A percentile compares a stretch with the other conserved stretches of the same genome.
Conservation (phyloP, 1,140 invertebrate genomes). For the Zaprionus camerounensis region DNA sequence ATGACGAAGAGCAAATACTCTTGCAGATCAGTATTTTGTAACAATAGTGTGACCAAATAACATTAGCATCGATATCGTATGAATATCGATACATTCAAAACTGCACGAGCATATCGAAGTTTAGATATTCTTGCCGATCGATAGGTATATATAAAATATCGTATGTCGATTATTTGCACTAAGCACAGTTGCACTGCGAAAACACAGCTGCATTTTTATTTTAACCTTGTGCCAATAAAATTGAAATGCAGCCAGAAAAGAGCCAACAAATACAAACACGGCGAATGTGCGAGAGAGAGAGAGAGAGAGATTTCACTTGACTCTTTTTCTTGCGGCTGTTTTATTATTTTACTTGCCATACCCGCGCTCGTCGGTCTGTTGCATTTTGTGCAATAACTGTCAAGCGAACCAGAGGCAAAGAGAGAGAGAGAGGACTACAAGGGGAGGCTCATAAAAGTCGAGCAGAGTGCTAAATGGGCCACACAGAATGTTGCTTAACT, state of each 20-base stretch:
- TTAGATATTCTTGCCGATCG: background rate
- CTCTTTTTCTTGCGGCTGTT: slow-evolving; percentile 34
- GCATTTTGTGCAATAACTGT: slow-evolving; percentile 33
- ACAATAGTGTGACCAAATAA: background rate
- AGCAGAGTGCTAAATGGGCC: slow-evolving; percentile 32
- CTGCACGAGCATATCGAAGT: too few relatives aligned
- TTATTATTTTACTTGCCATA: slow-evolving; percentile 19
- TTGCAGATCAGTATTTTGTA: background rate
- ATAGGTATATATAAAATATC: background rate
- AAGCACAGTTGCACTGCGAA: slow-evolving; percentile 41
- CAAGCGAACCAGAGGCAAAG: slow-evolving; percentile 6
- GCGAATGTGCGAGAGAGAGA: slow-evolving; percentile 15
- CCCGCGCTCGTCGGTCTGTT: slow-evolving; percentile 19
- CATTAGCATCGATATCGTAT: background rate
- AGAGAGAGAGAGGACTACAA: background rate
- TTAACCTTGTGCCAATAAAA: slow-evolving; percentile 74
- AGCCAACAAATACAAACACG: slow-evolving; percentile 23
- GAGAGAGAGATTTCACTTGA: slow-evolving; percentile 23
- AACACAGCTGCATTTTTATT: slow-evolving; percentile 20
- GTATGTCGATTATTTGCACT: slow-evolving; percentile 28
- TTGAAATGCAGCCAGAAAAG: slow-evolving; percentile 50
- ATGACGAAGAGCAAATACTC: background rate
- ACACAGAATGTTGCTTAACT: slow-evolving; percentile 41
- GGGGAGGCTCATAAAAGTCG: slow-evolving; percentile 10
- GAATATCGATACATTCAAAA: too few relatives aligned